Conservation (phyloP, 1,140 invertebrate genomes). For the Pseudoatta argentina region DNA sequence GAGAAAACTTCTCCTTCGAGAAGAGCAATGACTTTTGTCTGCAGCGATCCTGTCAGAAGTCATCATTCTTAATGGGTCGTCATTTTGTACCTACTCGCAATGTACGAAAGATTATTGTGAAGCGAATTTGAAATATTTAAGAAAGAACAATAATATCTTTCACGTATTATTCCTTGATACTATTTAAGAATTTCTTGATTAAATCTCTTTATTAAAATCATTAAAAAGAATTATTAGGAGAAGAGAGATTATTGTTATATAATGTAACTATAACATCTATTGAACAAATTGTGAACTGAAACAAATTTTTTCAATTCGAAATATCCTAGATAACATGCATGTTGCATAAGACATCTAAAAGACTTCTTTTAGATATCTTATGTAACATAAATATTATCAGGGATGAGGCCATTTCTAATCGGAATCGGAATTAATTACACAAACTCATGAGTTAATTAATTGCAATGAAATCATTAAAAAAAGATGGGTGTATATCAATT, state of each 20-base stretch:
- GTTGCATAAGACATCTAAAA: too few relatives aligned
- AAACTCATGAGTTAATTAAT: conserved; percentile 38
- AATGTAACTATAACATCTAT: background rate
- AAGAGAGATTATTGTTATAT: background rate
- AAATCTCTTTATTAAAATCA: background rate
- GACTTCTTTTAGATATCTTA: too few relatives aligned
- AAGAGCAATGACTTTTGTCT: conserved; percentile 79
- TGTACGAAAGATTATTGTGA: conserved; percentile 22
- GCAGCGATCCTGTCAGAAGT: conserved; percentile 70
- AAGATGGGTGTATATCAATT: background rate
- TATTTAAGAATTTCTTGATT: background rate
- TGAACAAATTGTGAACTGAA: conserved; percentile 37
- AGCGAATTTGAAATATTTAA: background rate
- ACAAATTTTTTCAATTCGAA: conserved; percentile 23
- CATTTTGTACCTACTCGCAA: conserved; percentile 57
- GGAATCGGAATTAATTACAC: background rate
- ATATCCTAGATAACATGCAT: too few relatives aligned
- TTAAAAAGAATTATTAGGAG: background rate
- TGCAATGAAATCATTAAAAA: conserved; percentile 35
- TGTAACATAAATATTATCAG: too few relatives aligned
- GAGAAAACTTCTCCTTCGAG: conserved; percentile 77
- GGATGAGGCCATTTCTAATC: background rate
- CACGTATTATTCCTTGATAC: background rate
- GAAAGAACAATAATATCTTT: background rate
- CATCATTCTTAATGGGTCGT: conserved; percentile 71